These are phyloP conservation scores for Pseudanteris insignis DNA, from an alignment of 2,888 invertebrate species.

Conservation along the genomic window DNA sequence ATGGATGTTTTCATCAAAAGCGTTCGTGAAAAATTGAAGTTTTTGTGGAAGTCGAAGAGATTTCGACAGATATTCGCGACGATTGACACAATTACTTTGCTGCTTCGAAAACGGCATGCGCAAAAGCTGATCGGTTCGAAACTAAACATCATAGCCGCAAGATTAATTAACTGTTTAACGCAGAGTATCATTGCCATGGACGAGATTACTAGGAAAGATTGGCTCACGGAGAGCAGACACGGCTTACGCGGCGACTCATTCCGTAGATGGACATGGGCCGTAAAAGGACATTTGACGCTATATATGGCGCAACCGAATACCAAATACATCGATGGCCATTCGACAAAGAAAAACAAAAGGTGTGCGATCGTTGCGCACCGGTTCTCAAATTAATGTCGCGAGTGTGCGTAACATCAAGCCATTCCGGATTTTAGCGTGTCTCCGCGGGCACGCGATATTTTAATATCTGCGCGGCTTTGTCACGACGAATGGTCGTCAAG, in stretches of 20 bases:
- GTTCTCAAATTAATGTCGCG: slow-evolving; percentile 53
- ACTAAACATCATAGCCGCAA: slow-evolving; percentile 1
- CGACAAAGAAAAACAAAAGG: slow-evolving; percentile 58
- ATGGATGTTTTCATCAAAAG: slow-evolving; percentile 1
- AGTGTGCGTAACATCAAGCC: slow-evolving; percentile 19
- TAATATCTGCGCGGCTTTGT: slow-evolving; percentile 21
- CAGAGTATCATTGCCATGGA: slow-evolving; percentile 35
- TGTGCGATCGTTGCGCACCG: slow-evolving; percentile 48
- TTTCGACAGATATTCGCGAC: too few species aligned
- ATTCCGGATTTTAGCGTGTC: slow-evolving; percentile 25
- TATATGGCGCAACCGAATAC: slow-evolving; percentile 62
- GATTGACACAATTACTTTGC: too few species aligned
- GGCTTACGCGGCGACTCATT: slow-evolving; percentile 50
- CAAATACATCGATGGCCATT: slow-evolving; percentile 59
- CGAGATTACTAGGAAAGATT: slow-evolving; percentile 54
- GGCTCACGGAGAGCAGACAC: slow-evolving; percentile 28
- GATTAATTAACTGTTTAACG: slow-evolving; percentile 30
- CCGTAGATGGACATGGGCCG: slow-evolving; percentile 59
- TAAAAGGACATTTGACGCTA: slow-evolving; percentile 64
- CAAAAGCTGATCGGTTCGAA: too few species aligned
- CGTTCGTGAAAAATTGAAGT: background rate
- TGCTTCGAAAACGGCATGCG: too few species aligned
- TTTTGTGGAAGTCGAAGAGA: too few species aligned
- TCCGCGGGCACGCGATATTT: slow-evolving; percentile 13
- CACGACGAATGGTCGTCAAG: slow-evolving; percentile 4